These are phyloP conservation scores for Gorsachius goisagi DNA, from an alignment of 2,113 vertebrate species.

Conservation along the genomic window DNA sequence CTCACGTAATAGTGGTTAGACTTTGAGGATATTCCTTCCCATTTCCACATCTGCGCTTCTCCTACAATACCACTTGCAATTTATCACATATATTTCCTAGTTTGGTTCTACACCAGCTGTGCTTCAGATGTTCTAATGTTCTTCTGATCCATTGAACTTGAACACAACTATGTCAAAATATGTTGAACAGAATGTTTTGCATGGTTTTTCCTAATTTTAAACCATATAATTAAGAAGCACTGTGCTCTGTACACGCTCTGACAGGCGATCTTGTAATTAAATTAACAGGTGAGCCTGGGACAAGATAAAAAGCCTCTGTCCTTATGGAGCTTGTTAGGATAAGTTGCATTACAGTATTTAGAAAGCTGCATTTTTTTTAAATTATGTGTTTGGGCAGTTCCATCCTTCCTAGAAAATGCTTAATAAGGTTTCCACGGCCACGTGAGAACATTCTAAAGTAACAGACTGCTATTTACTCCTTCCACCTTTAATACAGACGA, in stretches of 20 bases:
- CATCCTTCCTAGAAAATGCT: neutral
- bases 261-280: neutral
- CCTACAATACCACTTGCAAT: neutral
- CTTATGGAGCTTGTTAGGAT: neutral
- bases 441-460: neutral
- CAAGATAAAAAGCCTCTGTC: neutral
- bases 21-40: neutral
- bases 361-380: neutral
- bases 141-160: neutral
- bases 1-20: neutral
- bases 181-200: neutral
- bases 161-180: neutral
- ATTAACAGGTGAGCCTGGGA: neutral
- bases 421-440: neutral
- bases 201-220: neutral
- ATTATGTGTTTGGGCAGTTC: neutral
- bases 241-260: neutral
- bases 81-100: neutral
- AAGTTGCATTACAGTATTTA: neutral
- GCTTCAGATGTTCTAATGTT: neutral
- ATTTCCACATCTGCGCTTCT: neutral
- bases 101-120: neutral
- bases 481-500: neutral
- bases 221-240: neutral
- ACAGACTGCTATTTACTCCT: neutral